Evolutionary conservation across 2,888 invertebrate genomes (phyloP).

Genomic region (Lydus trimaculatus): DNA sequence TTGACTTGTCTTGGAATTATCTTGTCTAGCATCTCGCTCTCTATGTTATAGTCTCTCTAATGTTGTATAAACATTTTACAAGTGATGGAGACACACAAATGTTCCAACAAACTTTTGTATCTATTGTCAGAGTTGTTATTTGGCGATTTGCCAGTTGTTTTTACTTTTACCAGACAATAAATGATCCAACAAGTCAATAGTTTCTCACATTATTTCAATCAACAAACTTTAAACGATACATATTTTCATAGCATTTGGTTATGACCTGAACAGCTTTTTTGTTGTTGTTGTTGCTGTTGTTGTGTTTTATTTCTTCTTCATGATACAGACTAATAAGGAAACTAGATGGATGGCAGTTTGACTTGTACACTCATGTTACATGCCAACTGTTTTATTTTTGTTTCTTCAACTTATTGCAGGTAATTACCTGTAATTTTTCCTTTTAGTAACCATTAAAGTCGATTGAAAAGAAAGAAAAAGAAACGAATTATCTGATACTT

Average conservation of each 20-base stretch:
- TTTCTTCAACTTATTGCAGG: neutral
- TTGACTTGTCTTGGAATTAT: conserved; percentile 36
- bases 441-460: neutral
- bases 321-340: conserved; percentile 39
- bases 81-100: conserved; percentile 27
- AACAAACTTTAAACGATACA: conserved; percentile 28
- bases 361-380: conserved; percentile 6
- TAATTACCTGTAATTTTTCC: neutral
- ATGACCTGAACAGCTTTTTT: conserved; percentile 32
- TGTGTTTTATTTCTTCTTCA: neutral
- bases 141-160: conserved; percentile 16
- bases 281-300: conserved; percentile 7
- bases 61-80: conserved; percentile 30
- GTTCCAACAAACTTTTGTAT: conserved; percentile 28
- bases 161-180: conserved; percentile 15
- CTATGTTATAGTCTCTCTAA: conserved; percentile 14
- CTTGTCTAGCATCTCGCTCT: conserved; percentile 36
- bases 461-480: neutral
- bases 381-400: conserved; percentile 10
- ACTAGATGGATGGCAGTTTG: conserved; percentile 32
- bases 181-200: conserved; percentile 12
- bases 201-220: neutral
- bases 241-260: conserved; percentile 34
- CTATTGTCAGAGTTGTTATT: conserved; percentile 25
- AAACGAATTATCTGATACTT: neutral